Percentiles rank a stretch among this genome's conserved stretches.
phyloP scores from a whole-genome alignment of 2,888 invertebrate genomes.

The Fissipunctia ypsillon region DNA sequence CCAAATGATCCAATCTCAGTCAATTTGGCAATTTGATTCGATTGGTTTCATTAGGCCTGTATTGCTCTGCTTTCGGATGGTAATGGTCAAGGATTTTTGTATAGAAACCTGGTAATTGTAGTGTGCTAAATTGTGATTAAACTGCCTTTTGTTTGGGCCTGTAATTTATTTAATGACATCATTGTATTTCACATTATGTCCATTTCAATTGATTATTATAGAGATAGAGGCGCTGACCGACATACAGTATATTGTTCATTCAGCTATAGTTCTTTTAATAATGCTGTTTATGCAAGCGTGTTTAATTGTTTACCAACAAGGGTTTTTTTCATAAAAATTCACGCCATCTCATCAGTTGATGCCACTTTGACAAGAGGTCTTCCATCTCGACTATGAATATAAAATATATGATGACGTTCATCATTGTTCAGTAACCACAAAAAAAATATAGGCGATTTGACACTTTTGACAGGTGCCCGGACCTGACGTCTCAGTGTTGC shows the following conservation, averaged over 20 bases:
- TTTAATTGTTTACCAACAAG: background rate
- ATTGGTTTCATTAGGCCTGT: constrained; percentile 64
- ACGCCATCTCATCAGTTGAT: too few species aligned
- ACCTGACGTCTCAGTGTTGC: too few species aligned
- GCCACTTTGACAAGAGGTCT: too few species aligned
- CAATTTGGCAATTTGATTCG: constrained; percentile 62
- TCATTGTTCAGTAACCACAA: too few species aligned
- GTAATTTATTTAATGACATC: constrained; percentile 44
- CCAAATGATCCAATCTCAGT: constrained; percentile 60
- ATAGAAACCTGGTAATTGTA: constrained; percentile 23
- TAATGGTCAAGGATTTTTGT: constrained; percentile 40
- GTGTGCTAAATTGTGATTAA: constrained; percentile 25
- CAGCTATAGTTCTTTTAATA: background rate
- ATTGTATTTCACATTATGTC: constrained; percentile 20
- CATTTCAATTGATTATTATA: constrained; percentile 8
- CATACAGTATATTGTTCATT: background rate
- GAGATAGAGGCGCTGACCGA: background rate
- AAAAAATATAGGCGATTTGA: too few species aligned
- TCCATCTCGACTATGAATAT: too few species aligned
- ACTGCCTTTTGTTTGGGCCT: constrained; percentile 26
- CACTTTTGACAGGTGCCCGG: too few species aligned
- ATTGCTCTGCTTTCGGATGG: constrained; percentile 35
- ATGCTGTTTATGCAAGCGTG: background rate
- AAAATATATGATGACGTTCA: too few species aligned
- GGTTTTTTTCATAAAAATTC: too few species aligned